These are phyloP conservation scores for Stegostoma tigrinum DNA, from an alignment of 2,113 vertebrate species.

Conservation along the genomic window DNA sequence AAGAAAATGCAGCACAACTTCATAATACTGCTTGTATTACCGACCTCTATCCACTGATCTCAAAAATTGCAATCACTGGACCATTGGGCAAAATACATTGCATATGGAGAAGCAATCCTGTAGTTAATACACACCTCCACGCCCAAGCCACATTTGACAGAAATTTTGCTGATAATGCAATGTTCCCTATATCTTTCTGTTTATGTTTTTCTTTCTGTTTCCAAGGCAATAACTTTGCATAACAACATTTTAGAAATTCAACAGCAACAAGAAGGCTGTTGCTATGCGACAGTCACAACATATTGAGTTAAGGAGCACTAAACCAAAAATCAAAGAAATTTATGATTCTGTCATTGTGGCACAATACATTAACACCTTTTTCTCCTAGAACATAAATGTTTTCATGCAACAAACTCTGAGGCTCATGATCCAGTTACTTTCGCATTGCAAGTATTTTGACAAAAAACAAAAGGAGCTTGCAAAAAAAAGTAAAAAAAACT, in stretches of 20 bases:
- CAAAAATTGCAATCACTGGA: background rate
- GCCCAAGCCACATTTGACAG: background rate
- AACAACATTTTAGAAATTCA: slow-evolving; percentile 4
- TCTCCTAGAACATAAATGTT: background rate
- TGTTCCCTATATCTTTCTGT: slow-evolving; percentile 28
- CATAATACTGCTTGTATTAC: background rate
- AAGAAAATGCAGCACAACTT: background rate
- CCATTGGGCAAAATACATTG: background rate
- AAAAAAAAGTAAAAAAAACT: background rate
- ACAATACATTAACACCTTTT: background rate
- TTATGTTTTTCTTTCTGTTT: slow-evolving; percentile 26
- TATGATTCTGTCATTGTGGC: background rate
- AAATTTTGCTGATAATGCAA: slow-evolving; percentile 19
- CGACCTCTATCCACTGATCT: background rate
- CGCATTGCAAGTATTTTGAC: background rate
- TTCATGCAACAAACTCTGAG: no score
- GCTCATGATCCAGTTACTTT: background rate
- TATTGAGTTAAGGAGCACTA: background rate
- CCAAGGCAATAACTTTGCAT: slow-evolving; percentile 14
- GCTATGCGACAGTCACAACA: slow-evolving; percentile 27
- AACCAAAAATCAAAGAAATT: background rate
- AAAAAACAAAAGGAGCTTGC: background rate
- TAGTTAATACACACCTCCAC: background rate
- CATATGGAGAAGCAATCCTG: background rate
- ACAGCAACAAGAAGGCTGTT: background rate